Percentiles rank a stretch among this genome's conserved stretches.
Conservation (phyloP, 1,140 invertebrate species). For the Psilanteris sp. region DNA sequence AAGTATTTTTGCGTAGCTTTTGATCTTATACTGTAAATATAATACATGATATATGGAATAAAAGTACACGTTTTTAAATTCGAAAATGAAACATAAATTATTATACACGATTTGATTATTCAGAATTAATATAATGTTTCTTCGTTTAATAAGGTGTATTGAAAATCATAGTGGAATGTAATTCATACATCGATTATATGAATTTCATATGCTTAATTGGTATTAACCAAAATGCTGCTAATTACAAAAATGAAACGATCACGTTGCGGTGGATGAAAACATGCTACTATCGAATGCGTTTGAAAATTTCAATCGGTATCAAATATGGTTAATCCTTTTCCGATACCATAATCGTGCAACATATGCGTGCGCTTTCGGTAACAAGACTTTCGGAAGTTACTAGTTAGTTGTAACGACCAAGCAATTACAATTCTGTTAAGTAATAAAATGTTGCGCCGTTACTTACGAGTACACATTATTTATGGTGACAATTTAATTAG, state of each 20-base stretch:
- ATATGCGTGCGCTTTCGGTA: constrained; percentile 13
- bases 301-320: constrained; percentile 25
- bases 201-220: too few relatives aligned
- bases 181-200: too few relatives aligned
- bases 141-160: too few relatives aligned
- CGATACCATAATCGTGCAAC: constrained; percentile 26
- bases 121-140: too few relatives aligned
- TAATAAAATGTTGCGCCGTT: constrained; percentile 29
- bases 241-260: constrained; percentile 36
- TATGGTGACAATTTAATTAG: constrained; percentile 39
- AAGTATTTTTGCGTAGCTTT: too few relatives aligned
- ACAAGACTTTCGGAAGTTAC: constrained; percentile 35
- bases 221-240: too few relatives aligned
- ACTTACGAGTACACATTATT: constrained; percentile 22
- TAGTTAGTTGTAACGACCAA: constrained; percentile 34
- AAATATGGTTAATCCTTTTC: constrained; percentile 34
- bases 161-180: not conserved
- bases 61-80: too few relatives aligned
- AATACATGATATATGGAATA: too few relatives aligned
- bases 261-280: constrained; percentile 19
- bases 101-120: too few relatives aligned
- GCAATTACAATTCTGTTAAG: constrained; percentile 33
- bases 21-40: too few relatives aligned
- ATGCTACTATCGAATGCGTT: constrained; percentile 16
- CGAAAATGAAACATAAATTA: too few relatives aligned